Evolutionary conservation across 2,113 vertebrate genomes (phyloP).

Genomic region (Passer montanus): DNA sequence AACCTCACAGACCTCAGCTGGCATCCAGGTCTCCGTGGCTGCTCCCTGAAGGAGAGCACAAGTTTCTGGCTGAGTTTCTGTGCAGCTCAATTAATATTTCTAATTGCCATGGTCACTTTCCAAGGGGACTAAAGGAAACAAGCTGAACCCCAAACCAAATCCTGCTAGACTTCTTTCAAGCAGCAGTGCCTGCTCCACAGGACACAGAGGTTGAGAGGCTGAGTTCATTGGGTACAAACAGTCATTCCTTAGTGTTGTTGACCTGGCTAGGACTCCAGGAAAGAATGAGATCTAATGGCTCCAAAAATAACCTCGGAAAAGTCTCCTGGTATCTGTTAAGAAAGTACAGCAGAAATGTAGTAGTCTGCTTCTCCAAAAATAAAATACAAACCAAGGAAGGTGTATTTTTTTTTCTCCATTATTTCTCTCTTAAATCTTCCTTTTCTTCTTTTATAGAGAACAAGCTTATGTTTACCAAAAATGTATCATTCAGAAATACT

Average conservation of each 20-base stretch:
- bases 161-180: background rate
- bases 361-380: background rate
- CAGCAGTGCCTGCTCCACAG: background rate
- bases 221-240: background rate
- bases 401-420: background rate
- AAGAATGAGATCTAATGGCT: slow-evolving; percentile 50
- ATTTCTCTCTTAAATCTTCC: background rate
- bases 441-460: background rate
- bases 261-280: slow-evolving; percentile 43
- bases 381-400: background rate
- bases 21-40: background rate
- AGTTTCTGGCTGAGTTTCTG: background rate
- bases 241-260: slow-evolving; percentile 15
- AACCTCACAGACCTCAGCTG: background rate
- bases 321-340: slow-evolving; percentile 45
- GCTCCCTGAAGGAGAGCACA: background rate
- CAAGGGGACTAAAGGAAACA: background rate
- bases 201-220: slow-evolving; percentile 6
- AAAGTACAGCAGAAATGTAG: slow-evolving; percentile 35
- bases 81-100: slow-evolving; percentile 13
- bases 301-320: slow-evolving; percentile 60
- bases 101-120: slow-evolving; percentile 14
- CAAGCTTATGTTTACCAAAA: background rate
- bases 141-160: background rate
- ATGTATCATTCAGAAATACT: background rate